Evolutionary conservation across 92 coral and sea anemone species (phyloP).

Genomic region (Phymanthus crucifer): DNA sequence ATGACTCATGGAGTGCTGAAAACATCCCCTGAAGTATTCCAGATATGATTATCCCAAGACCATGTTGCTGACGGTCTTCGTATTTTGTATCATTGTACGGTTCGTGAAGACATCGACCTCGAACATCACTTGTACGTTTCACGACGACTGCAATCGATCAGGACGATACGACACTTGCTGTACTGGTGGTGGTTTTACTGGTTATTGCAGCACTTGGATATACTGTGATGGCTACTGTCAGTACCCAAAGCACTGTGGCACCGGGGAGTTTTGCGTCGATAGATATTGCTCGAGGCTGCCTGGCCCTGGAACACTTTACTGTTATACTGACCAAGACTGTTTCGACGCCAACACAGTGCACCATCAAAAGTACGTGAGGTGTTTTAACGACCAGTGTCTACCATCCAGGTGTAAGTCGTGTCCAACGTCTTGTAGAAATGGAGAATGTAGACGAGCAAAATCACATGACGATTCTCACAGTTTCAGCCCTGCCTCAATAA

Average conservation of each 20-base stretch:
- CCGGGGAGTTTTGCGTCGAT: not conserved
- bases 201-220: not conserved
- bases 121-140: not conserved
- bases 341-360: not conserved
- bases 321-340: not conserved
- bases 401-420: not conserved
- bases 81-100: too few relatives aligned
- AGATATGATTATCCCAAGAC: too few relatives aligned
- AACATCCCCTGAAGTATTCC: too few relatives aligned
- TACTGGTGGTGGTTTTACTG: not conserved
- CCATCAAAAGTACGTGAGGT: not conserved
- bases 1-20: too few relatives aligned
- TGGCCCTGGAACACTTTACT: not conserved
- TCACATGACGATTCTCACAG: not conserved
- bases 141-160: not conserved
- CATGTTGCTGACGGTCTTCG: too few relatives aligned
- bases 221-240: not conserved
- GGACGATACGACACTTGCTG: not conserved
- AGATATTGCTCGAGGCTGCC: not conserved
- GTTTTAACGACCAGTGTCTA: not conserved
- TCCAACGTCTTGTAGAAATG: conserved; percentile 12
- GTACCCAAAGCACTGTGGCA: not conserved
- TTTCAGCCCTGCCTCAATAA: conserved; percentile 20
- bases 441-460: conserved; percentile 23
- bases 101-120: not conserved